phyloP scores from a whole-genome alignment of 2,797 vertebrate species.

The Sebastes matsubarae region DNA sequence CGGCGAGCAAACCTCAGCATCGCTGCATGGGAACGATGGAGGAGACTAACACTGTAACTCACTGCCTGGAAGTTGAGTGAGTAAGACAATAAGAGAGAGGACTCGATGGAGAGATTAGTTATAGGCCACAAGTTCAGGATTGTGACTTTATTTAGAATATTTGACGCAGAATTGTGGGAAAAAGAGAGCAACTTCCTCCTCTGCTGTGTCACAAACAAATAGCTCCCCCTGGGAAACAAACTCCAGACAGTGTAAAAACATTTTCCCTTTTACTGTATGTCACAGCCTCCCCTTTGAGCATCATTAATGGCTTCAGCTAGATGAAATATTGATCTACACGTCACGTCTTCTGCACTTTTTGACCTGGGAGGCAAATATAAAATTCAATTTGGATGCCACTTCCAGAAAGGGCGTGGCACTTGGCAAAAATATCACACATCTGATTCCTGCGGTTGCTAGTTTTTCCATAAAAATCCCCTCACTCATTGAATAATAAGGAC shows the following conservation, averaged over 20 bases:
- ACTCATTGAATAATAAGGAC: neutral
- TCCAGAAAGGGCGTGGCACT: neutral
- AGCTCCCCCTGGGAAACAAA: conserved; percentile 52
- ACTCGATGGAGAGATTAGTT: neutral
- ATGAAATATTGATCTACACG: conserved; percentile 30
- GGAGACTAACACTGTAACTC: neutral
- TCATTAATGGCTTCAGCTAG: neutral
- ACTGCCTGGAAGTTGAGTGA: neutral
- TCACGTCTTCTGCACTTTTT: neutral
- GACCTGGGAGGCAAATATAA: neutral
- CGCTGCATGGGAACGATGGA: conserved; percentile 37
- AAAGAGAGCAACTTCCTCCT: conserved; percentile 48
- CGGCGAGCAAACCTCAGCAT: conserved; percentile 39
- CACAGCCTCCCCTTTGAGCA: neutral
- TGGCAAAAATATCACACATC: neutral
- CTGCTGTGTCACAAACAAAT: conserved; percentile 58
- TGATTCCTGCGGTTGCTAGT: neutral
- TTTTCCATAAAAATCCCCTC: neutral
- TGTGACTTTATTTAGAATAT: conserved; percentile 47
- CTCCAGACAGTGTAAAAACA: conserved; percentile 45
- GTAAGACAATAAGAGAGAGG: neutral
- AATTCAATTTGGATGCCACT: neutral
- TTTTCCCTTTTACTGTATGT: conserved; percentile 19
- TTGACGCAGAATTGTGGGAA: conserved; percentile 64
- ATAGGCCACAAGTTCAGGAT: conserved; percentile 23